Evolutionary conservation across 2,888 invertebrate genomes (phyloP).

Genomic region (Oeneis ivallda): DNA sequence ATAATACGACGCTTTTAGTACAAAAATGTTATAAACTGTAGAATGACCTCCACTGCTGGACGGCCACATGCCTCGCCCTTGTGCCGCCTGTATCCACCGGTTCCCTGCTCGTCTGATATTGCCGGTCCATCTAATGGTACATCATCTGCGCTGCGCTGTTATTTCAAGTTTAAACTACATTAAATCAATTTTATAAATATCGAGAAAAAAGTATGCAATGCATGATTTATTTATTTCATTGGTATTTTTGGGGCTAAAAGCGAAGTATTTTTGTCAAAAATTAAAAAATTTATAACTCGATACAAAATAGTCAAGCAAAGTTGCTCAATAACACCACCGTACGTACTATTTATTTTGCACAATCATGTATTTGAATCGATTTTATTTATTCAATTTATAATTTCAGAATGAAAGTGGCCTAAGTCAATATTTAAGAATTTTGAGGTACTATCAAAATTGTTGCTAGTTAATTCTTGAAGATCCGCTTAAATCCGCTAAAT

Average conservation of each 20-base stretch:
- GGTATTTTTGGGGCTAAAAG: not conserved
- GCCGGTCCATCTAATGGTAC: too few species aligned
- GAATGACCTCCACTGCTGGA: too few species aligned
- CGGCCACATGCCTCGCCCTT: too few species aligned
- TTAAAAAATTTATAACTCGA: not conserved
- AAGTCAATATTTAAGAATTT: not conserved
- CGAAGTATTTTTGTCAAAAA: not conserved
- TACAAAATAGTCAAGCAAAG: not conserved
- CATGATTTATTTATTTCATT: not conserved
- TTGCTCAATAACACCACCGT: constrained; percentile 15
- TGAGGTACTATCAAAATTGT: not conserved
- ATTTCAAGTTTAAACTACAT: too few species aligned
- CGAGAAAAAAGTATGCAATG: too few species aligned
- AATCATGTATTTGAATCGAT: constrained; percentile 1
- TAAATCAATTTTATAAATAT: too few species aligned
- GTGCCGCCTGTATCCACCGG: too few species aligned
- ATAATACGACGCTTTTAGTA: constrained; percentile 2
- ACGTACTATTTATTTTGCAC: constrained; percentile 8
- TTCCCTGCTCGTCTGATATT: too few species aligned
- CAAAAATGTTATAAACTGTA: not conserved
- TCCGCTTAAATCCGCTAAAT: not conserved
- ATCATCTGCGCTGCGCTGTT: too few species aligned
- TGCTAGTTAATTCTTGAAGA: too few species aligned
- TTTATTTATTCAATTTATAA: constrained; percentile 10
- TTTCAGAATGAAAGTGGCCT: not conserved